These are phyloP conservation scores for Idris sp. DNA, from an alignment of 1,140 invertebrate genomes.

Conservation along the genomic window DNA sequence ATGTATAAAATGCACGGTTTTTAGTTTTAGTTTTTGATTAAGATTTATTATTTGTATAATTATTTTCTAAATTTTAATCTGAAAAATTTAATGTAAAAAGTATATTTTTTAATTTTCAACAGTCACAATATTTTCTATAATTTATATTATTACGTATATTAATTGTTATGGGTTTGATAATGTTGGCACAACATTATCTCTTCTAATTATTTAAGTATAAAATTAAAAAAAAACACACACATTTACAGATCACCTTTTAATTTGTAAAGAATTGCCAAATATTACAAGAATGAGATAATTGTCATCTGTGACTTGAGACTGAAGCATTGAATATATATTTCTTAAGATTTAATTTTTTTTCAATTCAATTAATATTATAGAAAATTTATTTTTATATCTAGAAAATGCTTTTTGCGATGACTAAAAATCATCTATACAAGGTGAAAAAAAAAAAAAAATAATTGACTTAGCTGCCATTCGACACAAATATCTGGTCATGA, in stretches of 20 bases:
- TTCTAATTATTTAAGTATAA: slow-evolving; percentile 17
- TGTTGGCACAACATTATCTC: not conserved
- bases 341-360: too few relatives aligned
- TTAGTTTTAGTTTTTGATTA: slow-evolving; percentile 5
- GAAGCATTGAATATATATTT: slow-evolving; percentile 69
- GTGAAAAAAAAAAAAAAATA: too few relatives aligned
- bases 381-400: too few relatives aligned
- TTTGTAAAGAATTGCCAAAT: slow-evolving; percentile 77
- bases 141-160: slow-evolving; percentile 25
- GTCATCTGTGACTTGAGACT: slow-evolving; percentile 73
- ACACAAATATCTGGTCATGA: too few relatives aligned
- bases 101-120: slow-evolving; percentile 28
- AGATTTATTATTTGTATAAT: not conserved
- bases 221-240: too few relatives aligned
- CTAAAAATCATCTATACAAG: too few relatives aligned
- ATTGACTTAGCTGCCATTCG: too few relatives aligned
- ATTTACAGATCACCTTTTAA: too few relatives aligned
- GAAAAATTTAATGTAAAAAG: slow-evolving; percentile 21
- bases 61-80: slow-evolving; percentile 23
- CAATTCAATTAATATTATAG: too few relatives aligned
- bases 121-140: slow-evolving; percentile 24
- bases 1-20: slow-evolving; percentile 32
- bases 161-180: slow-evolving; percentile 18
- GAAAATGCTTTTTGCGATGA: too few relatives aligned
- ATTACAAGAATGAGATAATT: slow-evolving; percentile 50